Conservation (phyloP, 2,797 vertebrate species). For the Enteromius thamalakanensis region DNA sequence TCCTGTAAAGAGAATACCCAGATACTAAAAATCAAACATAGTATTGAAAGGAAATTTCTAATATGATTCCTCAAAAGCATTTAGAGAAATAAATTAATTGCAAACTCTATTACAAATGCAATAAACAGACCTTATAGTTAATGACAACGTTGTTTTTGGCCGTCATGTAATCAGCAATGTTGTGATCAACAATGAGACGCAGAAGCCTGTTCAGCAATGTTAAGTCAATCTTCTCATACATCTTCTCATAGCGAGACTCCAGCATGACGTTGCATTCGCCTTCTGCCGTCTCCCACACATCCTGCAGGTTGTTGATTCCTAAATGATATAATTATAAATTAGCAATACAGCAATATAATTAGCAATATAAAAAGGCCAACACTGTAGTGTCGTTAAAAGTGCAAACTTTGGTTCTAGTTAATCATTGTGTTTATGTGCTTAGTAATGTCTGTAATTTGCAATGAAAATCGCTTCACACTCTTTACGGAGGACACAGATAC, state of each 20-base stretch:
- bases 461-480: too few relatives aligned
- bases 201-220: slow-evolving; percentile 96
- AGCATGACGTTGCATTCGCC: slow-evolving; percentile 99
- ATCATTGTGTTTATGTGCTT: too few relatives aligned
- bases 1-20: slow-evolving; percentile 76
- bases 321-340: slow-evolving; percentile 3
- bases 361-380: too few relatives aligned
- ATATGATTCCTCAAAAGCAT: not conserved
- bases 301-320: slow-evolving; percentile 99
- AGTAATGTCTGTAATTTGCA: too few relatives aligned
- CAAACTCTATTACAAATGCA: not conserved
- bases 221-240: slow-evolving; percentile 99
- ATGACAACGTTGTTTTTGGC: slow-evolving; percentile 99
- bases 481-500: too few relatives aligned
- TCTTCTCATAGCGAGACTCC: slow-evolving; percentile 98
- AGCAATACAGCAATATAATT: too few relatives aligned
- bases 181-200: slow-evolving; percentile 98
- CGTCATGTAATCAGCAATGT: slow-evolving; percentile 99
- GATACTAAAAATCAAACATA: slow-evolving; percentile 3
- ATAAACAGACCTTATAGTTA: slow-evolving; percentile 91
- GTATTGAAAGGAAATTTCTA: not conserved
- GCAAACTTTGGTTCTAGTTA: too few relatives aligned
- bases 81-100: not conserved
- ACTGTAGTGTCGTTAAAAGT: too few relatives aligned
- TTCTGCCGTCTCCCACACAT: slow-evolving; percentile 97